Evolutionary conservation across 2,797 vertebrate species (phyloP).

Genomic region (Rhynchonycteris naso): DNA sequence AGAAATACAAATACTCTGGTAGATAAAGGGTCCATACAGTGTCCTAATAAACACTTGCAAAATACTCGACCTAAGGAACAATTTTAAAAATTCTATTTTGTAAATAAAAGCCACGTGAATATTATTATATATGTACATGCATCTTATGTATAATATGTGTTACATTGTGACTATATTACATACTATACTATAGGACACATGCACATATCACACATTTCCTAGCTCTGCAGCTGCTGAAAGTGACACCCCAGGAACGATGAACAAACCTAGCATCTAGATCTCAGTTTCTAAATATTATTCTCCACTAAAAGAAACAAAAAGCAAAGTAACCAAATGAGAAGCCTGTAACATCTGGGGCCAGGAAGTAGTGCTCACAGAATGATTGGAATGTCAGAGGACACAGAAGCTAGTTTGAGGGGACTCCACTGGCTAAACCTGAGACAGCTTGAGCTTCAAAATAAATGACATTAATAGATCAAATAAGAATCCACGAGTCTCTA

Average conservation of each 20-base stretch:
- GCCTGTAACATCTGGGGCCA: background rate
- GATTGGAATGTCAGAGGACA: background rate
- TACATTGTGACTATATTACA: background rate
- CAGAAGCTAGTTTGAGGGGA: background rate
- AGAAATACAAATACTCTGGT: background rate
- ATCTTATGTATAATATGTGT: background rate
- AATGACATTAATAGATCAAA: background rate
- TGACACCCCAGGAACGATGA: background rate
- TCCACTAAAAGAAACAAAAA: background rate
- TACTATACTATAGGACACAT: background rate
- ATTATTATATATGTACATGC: background rate
- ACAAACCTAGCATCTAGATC: background rate
- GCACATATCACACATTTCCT: background rate
- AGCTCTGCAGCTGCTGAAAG: background rate
- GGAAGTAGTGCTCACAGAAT: background rate
- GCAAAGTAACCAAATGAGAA: background rate
- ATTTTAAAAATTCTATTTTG: constrained; percentile 18
- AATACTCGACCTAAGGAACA: background rate
- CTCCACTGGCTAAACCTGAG: background rate
- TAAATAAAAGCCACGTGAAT: constrained; percentile 10
- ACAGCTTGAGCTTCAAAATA: background rate
- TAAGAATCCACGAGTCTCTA: background rate
- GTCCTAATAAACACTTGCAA: background rate
- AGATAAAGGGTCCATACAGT: background rate
- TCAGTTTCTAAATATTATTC: background rate